Conservation (phyloP, 2,113 vertebrate genomes). For the Eptatretus burgeri region DNA sequence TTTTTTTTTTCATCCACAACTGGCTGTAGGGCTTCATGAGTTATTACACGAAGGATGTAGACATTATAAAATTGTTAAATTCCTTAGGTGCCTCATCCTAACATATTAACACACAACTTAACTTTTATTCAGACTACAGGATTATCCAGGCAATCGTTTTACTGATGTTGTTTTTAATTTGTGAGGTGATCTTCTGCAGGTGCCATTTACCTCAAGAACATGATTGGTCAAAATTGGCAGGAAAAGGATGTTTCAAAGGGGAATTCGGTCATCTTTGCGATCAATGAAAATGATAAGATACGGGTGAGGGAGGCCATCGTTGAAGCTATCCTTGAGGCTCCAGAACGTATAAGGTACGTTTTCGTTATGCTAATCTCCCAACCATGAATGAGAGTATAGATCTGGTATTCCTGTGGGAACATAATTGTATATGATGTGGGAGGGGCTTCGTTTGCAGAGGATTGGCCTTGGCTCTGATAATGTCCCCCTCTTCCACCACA, state of each 20-base stretch:
- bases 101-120: neutral
- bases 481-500: neutral
- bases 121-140: neutral
- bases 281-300: conserved; percentile 76
- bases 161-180: neutral
- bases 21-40: no score
- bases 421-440: neutral
- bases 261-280: conserved; percentile 63
- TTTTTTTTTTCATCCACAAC: conserved; percentile 9
- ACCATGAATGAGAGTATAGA: neutral
- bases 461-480: neutral
- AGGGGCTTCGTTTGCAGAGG: neutral
- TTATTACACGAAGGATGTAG: neutral
- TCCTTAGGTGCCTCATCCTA: neutral
- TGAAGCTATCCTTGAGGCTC: conserved; percentile 69
- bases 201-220: conserved; percentile 96
- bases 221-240: conserved; percentile 91
- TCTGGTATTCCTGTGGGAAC: neutral
- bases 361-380: neutral
- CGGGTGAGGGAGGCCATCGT: conserved; percentile 80
- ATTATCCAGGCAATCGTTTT: neutral
- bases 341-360: conserved; percentile 52
- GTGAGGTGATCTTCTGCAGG: conserved; percentile 18
- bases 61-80: neutral
- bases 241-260: conserved; percentile 60